Percentiles rank a stretch among this genome's conserved stretches.
Conservation (phyloP, 2,797 vertebrate species). For the Picus viridis region DNA sequence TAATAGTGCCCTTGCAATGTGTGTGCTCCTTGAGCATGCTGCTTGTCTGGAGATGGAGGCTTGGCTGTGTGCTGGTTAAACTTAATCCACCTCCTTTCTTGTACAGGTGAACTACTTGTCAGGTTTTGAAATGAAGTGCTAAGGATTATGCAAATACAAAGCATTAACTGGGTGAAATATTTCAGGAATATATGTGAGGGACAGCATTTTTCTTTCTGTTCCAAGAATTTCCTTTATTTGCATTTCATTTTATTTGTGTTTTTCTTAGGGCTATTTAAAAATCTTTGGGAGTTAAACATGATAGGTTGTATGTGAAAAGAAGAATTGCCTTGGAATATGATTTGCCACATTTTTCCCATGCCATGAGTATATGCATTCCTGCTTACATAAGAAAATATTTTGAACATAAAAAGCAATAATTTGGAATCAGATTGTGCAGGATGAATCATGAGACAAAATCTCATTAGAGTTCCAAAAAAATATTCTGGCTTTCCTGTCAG, state of each 20-base stretch:
- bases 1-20: neutral
- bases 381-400: constrained; percentile 70
- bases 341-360: constrained; percentile 62
- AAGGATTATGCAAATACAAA: neutral
- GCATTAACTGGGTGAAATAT: neutral
- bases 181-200: neutral
- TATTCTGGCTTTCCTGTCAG: constrained; percentile 41
- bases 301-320: constrained; percentile 29
- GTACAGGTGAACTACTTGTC: neutral
- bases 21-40: neutral
- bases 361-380: constrained; percentile 53
- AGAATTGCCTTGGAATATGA: constrained; percentile 49
- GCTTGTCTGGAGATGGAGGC: neutral
- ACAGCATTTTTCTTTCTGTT: constrained; percentile 34
- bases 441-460: constrained; percentile 63
- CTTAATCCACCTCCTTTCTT: neutral
- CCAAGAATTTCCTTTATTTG: constrained; percentile 46
- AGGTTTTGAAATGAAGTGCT: neutral
- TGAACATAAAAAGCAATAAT: constrained; percentile 65
- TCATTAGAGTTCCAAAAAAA: constrained; percentile 47
- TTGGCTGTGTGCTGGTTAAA: neutral
- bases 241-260: constrained; percentile 51
- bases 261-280: constrained; percentile 56
- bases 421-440: constrained; percentile 54
- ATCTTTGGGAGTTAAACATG: constrained; percentile 47